Conservation (phyloP, 92 coral and sea anemone species). For the Palythoa heliodiscus region DNA sequence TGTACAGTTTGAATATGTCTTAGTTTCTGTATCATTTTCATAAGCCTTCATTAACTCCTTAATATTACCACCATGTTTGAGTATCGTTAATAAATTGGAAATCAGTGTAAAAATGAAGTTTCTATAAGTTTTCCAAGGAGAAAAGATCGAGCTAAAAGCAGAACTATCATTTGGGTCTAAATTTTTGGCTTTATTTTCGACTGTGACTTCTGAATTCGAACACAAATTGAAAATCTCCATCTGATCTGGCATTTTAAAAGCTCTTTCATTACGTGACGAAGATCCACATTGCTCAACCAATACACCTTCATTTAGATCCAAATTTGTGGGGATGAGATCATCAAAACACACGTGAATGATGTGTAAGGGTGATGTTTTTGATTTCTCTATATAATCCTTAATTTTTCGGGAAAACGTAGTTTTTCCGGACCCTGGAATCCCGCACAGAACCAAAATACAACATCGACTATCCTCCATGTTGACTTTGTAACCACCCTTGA, state of each 20-base stretch:
- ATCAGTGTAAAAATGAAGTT: conserved; percentile 48
- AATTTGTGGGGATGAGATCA: conserved; percentile 80
- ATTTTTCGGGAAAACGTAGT: conserved; percentile 66
- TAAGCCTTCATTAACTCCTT: neutral
- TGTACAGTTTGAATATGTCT: neutral
- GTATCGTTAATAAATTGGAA: conserved; percentile 38
- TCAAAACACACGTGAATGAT: conserved; percentile 81
- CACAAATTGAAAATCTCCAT: neutral
- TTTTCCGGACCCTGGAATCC: conserved; percentile 93
- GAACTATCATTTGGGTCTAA: neutral
- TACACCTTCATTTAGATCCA: conserved; percentile 44
- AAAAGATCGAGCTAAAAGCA: neutral
- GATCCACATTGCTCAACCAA: neutral
- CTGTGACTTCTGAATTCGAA: neutral
- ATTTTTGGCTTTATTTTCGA: neutral
- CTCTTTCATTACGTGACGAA: neutral
- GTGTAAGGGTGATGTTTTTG: conserved; percentile 50
- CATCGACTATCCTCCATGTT: conserved; percentile 68
- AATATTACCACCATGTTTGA: conserved; percentile 31
- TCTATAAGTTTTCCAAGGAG: conserved; percentile 75
- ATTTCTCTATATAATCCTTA: conserved; percentile 43
- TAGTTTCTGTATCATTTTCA: neutral
- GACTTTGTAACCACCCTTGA: conserved; percentile 26
- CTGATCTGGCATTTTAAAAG: no score
- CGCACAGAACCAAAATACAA: conserved; percentile 67